A percentile compares a stretch with the other conserved stretches of the same genome.
Conservation (phyloP, 1,140 invertebrate genomes). For the Anoplolepis gracilipes region DNA sequence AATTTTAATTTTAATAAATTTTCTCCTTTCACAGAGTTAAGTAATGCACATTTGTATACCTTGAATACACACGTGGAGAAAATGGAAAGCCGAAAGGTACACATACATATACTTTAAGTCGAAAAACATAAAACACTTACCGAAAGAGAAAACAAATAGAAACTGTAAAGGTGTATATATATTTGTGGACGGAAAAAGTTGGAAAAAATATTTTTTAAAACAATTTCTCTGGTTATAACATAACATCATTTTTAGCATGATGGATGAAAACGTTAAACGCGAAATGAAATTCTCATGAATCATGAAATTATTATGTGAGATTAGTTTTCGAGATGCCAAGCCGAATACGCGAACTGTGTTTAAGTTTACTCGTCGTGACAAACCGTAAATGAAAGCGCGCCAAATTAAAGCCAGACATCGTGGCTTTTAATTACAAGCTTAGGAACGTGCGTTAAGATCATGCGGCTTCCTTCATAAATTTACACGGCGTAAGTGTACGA, state of each 20-base stretch:
- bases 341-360: constrained; percentile 22
- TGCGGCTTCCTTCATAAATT: constrained; percentile 66
- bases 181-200: neutral
- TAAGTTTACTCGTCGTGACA: constrained; percentile 25
- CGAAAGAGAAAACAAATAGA: constrained; percentile 50
- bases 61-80: constrained; percentile 5
- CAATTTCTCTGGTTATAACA: neutral
- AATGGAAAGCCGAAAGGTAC: constrained; percentile 38
- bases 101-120: neutral
- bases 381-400: constrained; percentile 60
- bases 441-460: constrained; percentile 65
- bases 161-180: neutral
- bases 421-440: constrained; percentile 75
- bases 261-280: neutral
- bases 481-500: neutral
- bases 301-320: constrained; percentile 23
- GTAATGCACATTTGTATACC: constrained; percentile 15
- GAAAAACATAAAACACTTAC: constrained; percentile 38
- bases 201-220: neutral
- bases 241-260: neutral
- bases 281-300: constrained; percentile 19
- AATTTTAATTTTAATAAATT: constrained; percentile 48
- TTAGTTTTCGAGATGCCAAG: neutral
- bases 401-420: constrained; percentile 67
- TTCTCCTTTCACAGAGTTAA: constrained; percentile 18